phyloP scores from a whole-genome alignment of 2,888 invertebrate genomes.

The Drosophila putrida region DNA sequence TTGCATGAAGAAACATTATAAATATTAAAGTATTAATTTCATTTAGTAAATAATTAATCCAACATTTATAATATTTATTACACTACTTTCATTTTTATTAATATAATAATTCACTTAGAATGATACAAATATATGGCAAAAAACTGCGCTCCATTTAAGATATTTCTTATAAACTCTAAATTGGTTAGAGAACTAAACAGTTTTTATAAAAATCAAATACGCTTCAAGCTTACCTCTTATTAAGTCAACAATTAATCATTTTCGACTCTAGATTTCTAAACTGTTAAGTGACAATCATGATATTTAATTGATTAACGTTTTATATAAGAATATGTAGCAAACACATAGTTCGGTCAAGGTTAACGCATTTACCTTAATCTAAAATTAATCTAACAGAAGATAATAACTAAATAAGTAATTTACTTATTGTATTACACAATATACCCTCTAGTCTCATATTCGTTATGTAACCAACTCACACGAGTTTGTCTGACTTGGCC shows the following conservation, averaged over 20 bases:
- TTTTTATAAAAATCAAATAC: background rate
- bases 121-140: no score
- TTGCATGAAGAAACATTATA: no score
- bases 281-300: constrained; percentile 2
- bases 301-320: constrained; percentile 1
- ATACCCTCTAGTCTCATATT: constrained; percentile 9
- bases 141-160: no score
- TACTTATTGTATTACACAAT: constrained; percentile 26
- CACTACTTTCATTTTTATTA: background rate
- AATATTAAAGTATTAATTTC: no score
- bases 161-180: no score
- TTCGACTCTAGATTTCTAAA: background rate
- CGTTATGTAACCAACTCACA: constrained; percentile 43
- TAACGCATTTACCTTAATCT: constrained; percentile 31
- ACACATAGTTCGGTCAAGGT: constrained; percentile 34
- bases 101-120: background rate
- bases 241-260: background rate
- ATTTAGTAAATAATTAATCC: no score
- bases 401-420: constrained; percentile 25
- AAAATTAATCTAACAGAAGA: constrained; percentile 40
- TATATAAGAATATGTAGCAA: constrained; percentile 3
- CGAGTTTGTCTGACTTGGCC: constrained; percentile 7
- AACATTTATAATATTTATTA: background rate
- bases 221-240: background rate
- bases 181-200: background rate